Percentiles rank a stretch among this genome's conserved stretches.
These are phyloP conservation scores for Octomys mimax DNA, from an alignment of 2,797 vertebrate species.

Conservation along the genomic window DNA sequence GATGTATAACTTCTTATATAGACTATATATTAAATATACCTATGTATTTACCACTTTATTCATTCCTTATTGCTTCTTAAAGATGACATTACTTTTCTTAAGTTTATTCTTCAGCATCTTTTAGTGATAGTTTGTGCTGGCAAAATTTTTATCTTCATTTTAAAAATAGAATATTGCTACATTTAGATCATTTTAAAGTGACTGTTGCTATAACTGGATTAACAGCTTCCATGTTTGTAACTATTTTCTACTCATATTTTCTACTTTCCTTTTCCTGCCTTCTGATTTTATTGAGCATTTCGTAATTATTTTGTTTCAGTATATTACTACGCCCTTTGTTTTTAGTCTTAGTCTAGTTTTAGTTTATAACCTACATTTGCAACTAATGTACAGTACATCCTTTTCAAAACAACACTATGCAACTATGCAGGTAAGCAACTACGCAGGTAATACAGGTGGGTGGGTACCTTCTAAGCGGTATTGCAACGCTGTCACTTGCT, in stretches of 20 bases:
- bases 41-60: background rate
- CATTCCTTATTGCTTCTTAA: background rate
- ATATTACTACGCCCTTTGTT: background rate
- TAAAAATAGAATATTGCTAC: background rate
- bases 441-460: background rate
- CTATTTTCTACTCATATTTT: background rate
- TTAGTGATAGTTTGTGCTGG: background rate
- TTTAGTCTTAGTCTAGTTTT: background rate
- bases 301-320: background rate
- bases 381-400: background rate
- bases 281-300: background rate
- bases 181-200: constrained; percentile 20
- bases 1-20: background rate
- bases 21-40: background rate
- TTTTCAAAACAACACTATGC: background rate
- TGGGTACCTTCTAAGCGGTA: background rate
- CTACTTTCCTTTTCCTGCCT: background rate
- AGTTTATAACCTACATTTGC: background rate
- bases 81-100: background rate
- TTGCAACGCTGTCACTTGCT: background rate
- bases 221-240: background rate
- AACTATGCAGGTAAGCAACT: background rate
- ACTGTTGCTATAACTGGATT: background rate
- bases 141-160: constrained; percentile 32
- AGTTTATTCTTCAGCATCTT: constrained; percentile 1